A percentile compares a stretch with the other conserved stretches of the same genome.
phyloP scores from a whole-genome alignment of 2,797 vertebrate genomes.

The Pyrocephalus nanus region DNA sequence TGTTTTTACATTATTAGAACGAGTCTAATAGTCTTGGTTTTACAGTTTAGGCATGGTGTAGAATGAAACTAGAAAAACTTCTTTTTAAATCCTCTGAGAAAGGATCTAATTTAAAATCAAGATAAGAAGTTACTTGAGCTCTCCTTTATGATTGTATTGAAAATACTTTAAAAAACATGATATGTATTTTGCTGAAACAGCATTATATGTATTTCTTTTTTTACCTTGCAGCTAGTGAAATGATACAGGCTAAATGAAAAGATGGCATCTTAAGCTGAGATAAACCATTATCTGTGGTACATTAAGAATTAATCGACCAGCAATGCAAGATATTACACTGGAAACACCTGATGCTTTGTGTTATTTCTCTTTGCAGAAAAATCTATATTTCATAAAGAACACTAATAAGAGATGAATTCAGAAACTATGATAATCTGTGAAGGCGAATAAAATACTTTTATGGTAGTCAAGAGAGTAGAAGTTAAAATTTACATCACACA shows the following conservation, averaged over 20 bases:
- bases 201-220: background rate
- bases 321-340: conserved; percentile 65
- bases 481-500: background rate
- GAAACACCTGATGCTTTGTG: conserved; percentile 57
- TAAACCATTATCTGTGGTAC: conserved; percentile 70
- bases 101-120: conserved; percentile 13
- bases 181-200: conserved; percentile 16
- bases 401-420: conserved; percentile 59
- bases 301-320: conserved; percentile 71
- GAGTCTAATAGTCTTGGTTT: background rate
- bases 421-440: conserved; percentile 25
- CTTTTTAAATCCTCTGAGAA: background rate
- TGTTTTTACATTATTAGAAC: background rate
- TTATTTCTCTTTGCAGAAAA: conserved; percentile 71
- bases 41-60: background rate
- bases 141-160: background rate
- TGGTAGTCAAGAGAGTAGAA: conserved; percentile 15
- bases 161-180: background rate
- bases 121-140: background rate
- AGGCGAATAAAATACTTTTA: conserved; percentile 40
- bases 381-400: conserved; percentile 68
- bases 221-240: conserved; percentile 49
- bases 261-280: conserved; percentile 46
- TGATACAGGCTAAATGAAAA: conserved; percentile 59
- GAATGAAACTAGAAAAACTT: background rate